Evolutionary conservation across 30 jellyfish, hydroid and myxozoan species (phyloP).

Genomic region (Chrysaora quinquecirrha): DNA sequence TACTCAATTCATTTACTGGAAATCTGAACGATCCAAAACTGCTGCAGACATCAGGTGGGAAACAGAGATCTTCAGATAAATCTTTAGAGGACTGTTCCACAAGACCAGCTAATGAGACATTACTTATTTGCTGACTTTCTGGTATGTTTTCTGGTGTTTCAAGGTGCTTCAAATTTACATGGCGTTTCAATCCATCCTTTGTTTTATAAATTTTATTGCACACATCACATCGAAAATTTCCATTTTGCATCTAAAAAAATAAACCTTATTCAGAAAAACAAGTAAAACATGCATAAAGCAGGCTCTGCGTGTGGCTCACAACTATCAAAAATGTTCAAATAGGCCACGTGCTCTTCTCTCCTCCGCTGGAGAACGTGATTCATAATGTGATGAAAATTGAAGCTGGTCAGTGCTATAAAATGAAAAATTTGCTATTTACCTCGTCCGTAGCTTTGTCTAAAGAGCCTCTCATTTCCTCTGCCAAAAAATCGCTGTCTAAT

Average conservation of each 20-base stretch:
- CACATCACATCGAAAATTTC: background rate
- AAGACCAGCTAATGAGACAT: background rate
- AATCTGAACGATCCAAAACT: background rate
- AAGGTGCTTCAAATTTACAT: background rate
- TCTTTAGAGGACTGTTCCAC: background rate
- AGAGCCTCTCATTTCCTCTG: too few species aligned
- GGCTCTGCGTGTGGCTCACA: too few species aligned
- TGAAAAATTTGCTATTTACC: too few species aligned
- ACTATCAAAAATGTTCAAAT: too few species aligned
- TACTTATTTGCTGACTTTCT: background rate
- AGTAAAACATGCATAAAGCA: too few species aligned
- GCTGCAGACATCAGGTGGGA: background rate
- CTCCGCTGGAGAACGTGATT: too few species aligned
- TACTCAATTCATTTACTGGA: background rate
- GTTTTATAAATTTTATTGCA: background rate
- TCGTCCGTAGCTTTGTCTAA: too few species aligned
- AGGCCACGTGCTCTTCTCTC: too few species aligned
- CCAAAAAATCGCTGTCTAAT: too few species aligned
- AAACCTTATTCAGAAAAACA: too few species aligned
- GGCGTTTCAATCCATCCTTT: background rate
- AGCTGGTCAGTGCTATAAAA: too few species aligned
- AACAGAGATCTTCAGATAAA: background rate
- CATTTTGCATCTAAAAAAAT: background rate
- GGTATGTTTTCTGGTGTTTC: background rate
- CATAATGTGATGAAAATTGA: too few species aligned